Evolutionary conservation across 1,140 invertebrate species (phyloP), one percentile per base, ranked within the genome.

Genomic region (Aphidius ervi): DNA sequence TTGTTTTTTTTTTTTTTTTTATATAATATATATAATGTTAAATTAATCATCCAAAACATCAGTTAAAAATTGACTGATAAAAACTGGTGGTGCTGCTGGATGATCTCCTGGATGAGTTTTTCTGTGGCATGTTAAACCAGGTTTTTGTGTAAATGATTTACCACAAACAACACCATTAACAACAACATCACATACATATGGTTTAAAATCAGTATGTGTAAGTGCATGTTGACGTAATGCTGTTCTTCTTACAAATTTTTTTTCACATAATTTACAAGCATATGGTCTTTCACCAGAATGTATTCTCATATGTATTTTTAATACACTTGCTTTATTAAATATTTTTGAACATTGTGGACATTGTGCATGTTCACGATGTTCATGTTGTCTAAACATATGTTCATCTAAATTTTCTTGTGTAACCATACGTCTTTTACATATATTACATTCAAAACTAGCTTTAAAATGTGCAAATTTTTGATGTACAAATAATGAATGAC

Each of bases 121-220:
- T 5, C 85, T 78, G 65, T 89, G 86, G 9, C 83, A 84, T 63
- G 87, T 86, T 9, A 88, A 67, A 1, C 84, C 86, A 0, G 85
- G 83, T 20, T 83, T 84, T 66, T 88, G 87, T 4, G 85, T 83
- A 68, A 90, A 91, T 0, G 86, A 82, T 62, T 90, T 88, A 5
- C 88, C 90, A 70, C 94, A 97, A 39, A 89, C 85, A 3, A 31
- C 23, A 31, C 23, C 23, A 31, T 31, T 31, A 31, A 31, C 23
- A 31, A 31, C 4, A 31, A 31, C 23, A 31, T 87, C 85, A 73
- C 94, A 97, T 41, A 87, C 85, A 70, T 88, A 94, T 0, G 93
- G 92, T 45, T 91, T 81, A 67, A 95, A 89, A 1, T 93, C 88
- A 0, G 90, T 91, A 66, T 94, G 92, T 5, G 87, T 90, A 0